Evolutionary conservation across 2,888 invertebrate species (phyloP), one percentile per base, ranked within the genome.

Genomic region (Pristionchus exspectatus): DNA sequence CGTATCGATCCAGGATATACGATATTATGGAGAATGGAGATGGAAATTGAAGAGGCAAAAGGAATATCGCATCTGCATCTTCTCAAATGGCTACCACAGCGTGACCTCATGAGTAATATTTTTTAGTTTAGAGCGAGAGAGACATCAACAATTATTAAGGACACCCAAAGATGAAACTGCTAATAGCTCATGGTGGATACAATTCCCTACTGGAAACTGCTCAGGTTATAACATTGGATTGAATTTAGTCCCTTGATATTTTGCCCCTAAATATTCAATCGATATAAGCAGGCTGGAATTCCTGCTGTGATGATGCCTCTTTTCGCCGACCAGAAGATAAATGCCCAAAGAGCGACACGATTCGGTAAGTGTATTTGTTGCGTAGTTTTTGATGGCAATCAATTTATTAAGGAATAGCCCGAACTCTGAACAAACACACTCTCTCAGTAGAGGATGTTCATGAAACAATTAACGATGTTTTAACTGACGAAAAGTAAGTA

Each of bases 181-280:
- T 94, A 89, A 93, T 94, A 81, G 94, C 94, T n/a, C 94, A 94
- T 88, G 95, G 94, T 24, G 94, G 94, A n/a, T 94, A 95, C 90
- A 94, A 95, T 88, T 93, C 93, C 2, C 93, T 94, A 59, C 88
- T 95, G 59, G 94, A 94, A 90, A 92, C 95, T 2, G 92, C 95
- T 14, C 93, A 94, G 88, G 90, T 88, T n/a, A 18, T 66, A 24
- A 50, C 12, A 12, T 3, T 50, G 44, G 44, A 50, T 50, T 50
- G 44, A 50, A 50, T 50, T 50, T 9, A 50, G 10, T 50, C 44
- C 1, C 44, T 50, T 50, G 7, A 50, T 33, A 59, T 30, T 27
- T 30, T 18, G 3, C 59, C 38, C 3, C 38, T 38, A 38, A 38
- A 38, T 38, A 3, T 38, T 38, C 38, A 38, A 38, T 38, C 38